Evolutionary conservation across 2,797 vertebrate genomes (phyloP), one percentile per base, ranked within the genome.

Genomic region (Anabacerthia variegaticeps): DNA sequence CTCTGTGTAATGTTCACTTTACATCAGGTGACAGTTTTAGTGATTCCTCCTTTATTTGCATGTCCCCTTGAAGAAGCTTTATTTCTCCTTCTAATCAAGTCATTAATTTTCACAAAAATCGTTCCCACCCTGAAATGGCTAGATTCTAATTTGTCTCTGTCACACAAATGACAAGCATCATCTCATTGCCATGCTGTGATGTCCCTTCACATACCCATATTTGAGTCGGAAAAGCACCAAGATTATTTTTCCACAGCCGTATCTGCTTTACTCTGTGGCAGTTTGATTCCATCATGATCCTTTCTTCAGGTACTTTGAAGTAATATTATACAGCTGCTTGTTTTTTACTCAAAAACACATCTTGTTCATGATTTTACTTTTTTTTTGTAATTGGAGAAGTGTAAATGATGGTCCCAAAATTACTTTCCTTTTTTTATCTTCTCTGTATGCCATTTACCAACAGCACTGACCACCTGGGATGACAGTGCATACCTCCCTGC

Each of bases 11-110:
- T 88, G 81, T 87, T 95, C 88, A 2, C 41, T 90, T 79, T 93
- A 56, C 63, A 96, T 69, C 95, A 91, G 95, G 34, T 77, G 94
- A 95, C 89, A 95, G 61, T 84, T 95, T 97, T 94, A 95, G 93
- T 92, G 88, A 92, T 97, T 96, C 91, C 91, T 97, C 87, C 85
- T 94, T 97, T 97, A 97, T 94, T 96, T 96, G 94, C 96, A 96
- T 88, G 93, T 95, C 86, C 82, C 78, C 67, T 91, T 92, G 92
- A 97, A 94, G 79, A 80, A 92, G 94, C 83, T 95, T 95, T 73
- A 95, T 97, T 97, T 96, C 94, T 95, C 93, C 96, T 95, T 83
- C 94, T 89, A 93, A 97, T 95, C 87, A 96, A 97, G 92, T 93
- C 91, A 97, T 97, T 97, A 96, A 95, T 85, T 96, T 96, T 95